Evolutionary conservation across 2,888 invertebrate species (phyloP), one percentile per base, ranked within the genome.

Genomic region (Agrochola lychnidis): DNA sequence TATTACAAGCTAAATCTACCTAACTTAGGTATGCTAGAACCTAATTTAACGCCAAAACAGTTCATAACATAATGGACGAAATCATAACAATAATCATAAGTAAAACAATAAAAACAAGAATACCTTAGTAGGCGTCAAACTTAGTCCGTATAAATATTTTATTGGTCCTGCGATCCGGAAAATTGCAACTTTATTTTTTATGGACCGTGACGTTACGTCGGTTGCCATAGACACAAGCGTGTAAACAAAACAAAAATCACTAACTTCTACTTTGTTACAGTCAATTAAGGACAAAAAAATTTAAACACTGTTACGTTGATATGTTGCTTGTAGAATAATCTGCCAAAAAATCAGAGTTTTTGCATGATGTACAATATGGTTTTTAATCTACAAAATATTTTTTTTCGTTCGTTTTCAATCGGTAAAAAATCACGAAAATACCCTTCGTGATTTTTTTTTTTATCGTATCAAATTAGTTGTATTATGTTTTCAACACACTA

Each of bases 191-290:
- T 42, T 56, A 73, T 86, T 86, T 87, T 87, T 88, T 86, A 88
- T 86, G 76, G 71, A 73, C 71, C 82, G 87, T 86, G 86, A 85
- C 75, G 7, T 59, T 45, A 76, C 64, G 67, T 80, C n/a, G 82
- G 91, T 92, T 90, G 83, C 89, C 89, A 90, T 91, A 78, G 90
- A 79, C 61, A 91, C 90, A 51, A 73, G 66, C 59, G 63, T 77
- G 48, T 81, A 88, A 91, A 93, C 91, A 92, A 88, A 87, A 64
- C 14, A 51, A 16, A 81, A 79, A 78, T 48, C 22, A 56, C 40
- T 63, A 78, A 51, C 14, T 53, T 2, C 40, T 56, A 76, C 79
- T 68, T 67, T 84, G 71, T 51, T 12, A 45, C 63, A 75, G 30
- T 36, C 19, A 16, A 59, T 45, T 14, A 45, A 14, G 45, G n/a